Evolutionary conservation across 1,140 invertebrate genomes (phyloP).

Genomic region (Meloidogyne floridensis): DNA sequence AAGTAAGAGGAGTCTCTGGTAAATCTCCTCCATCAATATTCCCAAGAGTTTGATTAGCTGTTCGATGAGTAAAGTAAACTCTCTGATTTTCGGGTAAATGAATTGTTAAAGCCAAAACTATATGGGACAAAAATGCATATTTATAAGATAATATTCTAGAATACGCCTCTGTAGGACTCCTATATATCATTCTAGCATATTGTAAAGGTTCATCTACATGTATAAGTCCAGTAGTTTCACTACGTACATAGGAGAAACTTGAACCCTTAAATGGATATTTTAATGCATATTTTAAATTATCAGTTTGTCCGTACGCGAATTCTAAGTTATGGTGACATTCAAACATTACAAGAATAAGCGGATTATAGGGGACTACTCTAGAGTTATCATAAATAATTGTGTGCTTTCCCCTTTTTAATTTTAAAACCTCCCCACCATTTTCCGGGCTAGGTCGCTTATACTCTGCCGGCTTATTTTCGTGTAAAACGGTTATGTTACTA

Average conservation of each 20-base stretch:
- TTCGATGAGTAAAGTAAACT: no score
- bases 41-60: no score
- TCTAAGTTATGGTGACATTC: no score
- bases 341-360: no score
- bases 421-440: constrained; percentile 1
- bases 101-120: background rate
- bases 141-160: background rate
- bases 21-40: background rate
- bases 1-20: background rate
- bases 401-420: background rate
- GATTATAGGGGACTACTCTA: no score
- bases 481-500: no score
- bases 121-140: background rate
- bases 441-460: background rate
- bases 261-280: background rate
- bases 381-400: no score
- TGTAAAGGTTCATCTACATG: background rate
- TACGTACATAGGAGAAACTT: background rate
- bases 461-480: no score
- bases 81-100: no score
- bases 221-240: background rate
- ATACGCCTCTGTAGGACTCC: background rate
- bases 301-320: no score
- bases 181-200: background rate
- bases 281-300: no score